Evolutionary conservation across 2,888 invertebrate species (phyloP).

Genomic region (Lithodes maja): DNA sequence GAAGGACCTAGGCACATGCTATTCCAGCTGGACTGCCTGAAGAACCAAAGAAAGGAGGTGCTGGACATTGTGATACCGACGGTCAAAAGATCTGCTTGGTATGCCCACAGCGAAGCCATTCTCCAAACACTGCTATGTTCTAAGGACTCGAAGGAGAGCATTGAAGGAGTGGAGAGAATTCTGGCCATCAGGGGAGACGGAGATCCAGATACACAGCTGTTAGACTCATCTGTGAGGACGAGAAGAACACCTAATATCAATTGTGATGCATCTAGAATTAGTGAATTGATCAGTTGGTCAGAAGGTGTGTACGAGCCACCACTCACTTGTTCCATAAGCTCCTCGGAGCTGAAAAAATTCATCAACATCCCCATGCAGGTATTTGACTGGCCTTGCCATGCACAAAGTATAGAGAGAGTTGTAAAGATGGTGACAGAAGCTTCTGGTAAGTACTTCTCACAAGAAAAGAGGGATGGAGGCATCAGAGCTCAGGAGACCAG

Average conservation of each 20-base stretch:
- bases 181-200: slow-evolving; percentile 43
- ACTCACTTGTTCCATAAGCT: too few species aligned
- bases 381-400: slow-evolving; percentile 43
- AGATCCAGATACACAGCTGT: slow-evolving; percentile 18
- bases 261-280: too few species aligned
- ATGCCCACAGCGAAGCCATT: slow-evolving; percentile 31
- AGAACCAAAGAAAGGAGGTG: slow-evolving; percentile 47
- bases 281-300: slow-evolving; percentile 20
- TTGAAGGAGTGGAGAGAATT: slow-evolving; percentile 37
- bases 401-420: slow-evolving; percentile 52
- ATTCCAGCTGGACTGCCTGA: slow-evolving; percentile 36
- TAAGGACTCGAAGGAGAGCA: slow-evolving; percentile 36
- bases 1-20: slow-evolving; percentile 45
- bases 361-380: too few species aligned
- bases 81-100: slow-evolving; percentile 53
- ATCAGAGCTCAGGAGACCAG: slow-evolving; percentile 20
- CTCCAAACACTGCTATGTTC: slow-evolving; percentile 37
- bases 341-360: too few species aligned
- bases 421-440: slow-evolving; percentile 60
- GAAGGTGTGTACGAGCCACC: slow-evolving; percentile 24
- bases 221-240: slow-evolving; percentile 13
- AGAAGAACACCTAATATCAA: slow-evolving; percentile 34
- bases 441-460: slow-evolving; percentile 37
- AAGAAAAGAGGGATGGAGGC: slow-evolving; percentile 35
- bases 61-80: slow-evolving; percentile 49